Base-by-base conservation (phyloP, 2,797 vertebrate genomes). In the Spinibarbus caldwelli region DNA sequence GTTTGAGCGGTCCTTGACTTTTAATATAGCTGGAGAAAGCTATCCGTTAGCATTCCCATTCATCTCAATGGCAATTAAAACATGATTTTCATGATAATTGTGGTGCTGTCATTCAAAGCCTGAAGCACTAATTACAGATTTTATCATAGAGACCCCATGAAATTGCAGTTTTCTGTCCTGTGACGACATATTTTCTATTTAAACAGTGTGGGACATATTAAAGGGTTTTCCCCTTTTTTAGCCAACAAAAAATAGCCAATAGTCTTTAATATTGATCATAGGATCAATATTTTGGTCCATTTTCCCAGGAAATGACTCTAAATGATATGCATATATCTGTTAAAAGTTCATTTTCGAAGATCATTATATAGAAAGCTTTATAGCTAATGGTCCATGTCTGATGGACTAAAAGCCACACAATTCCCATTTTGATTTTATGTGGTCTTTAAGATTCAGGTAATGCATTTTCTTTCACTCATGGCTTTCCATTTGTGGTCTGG, bases 401-500 rank as follows among this genome's bases (percentile, higher is more conserved):
- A 38, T 10, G 6, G 75, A 26, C 34, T 38, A 26, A 38, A 76
- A 6, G 0, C 71, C 15, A 23, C 43, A 36, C 11, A 17, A 41
- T 2, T 41, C 14, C 23, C 52, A 26, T 41, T 78, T 41, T 26
- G 34, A 78, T 26, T 77, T 26, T 2, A 57, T 57, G 23, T 8
- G 23, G 52, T 77, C 21, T 77, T 38, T 17, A 9, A 76, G 31
- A 77, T 26, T 57, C 21, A 59, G 23, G 12, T 26, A 78, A 17
- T 57, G 52, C 75, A 41, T 41, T 78, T 59, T 4, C 52, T 59
- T 59, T 59, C 36, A 57, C 8, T 57, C 23, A 3, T n/a, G 7
- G 7, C 59, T 79, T 82, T 82, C 14, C 36, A 23, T 70, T 12
- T 71, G 31, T 15, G 45, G n/a, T 84, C 8, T 54, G 43, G 54